These are phyloP conservation scores for Apamea crenata DNA, from an alignment of 2,888 invertebrate species.

Conservation along the genomic window DNA sequence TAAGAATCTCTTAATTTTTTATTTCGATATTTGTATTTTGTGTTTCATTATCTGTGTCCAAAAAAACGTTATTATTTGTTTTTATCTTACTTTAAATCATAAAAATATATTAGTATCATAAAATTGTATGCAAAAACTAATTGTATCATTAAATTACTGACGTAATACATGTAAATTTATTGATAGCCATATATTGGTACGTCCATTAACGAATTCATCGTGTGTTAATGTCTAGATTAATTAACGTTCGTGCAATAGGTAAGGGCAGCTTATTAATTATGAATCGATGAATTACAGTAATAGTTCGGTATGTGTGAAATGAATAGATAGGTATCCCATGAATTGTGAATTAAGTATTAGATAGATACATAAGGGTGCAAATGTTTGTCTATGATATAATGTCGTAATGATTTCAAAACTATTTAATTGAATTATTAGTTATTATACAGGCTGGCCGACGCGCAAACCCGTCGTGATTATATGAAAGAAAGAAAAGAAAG, in stretches of 20 bases:
- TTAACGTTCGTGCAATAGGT: constrained; percentile 39
- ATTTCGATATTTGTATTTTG: neutral
- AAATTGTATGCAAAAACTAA: neutral
- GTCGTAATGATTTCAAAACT: neutral
- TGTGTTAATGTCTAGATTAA: constrained; percentile 45
- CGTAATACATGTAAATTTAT: constrained; percentile 33
- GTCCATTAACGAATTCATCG: constrained; percentile 29
- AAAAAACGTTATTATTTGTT: neutral
- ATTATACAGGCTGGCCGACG: too few relatives aligned
- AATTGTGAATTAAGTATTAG: neutral
- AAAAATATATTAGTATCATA: neutral
- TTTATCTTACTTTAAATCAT: neutral
- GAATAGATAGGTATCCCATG: constrained; percentile 15
- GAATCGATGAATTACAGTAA: constrained; percentile 30
- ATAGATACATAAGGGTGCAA: neutral
- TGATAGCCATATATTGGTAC: constrained; percentile 24
- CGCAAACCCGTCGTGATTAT: too few relatives aligned
- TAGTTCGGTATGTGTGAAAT: constrained; percentile 20
- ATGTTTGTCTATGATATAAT: neutral
- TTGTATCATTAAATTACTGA: neutral
- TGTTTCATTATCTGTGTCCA: too few relatives aligned
- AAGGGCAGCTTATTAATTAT: constrained; percentile 38
- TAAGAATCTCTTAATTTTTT: neutral
- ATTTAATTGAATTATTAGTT: neutral
- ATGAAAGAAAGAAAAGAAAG: too few relatives aligned